Percentiles rank a stretch among this genome's conserved stretches.
Conservation (phyloP, 35 echinoderm and acorn worm genomes). For the Patiria miniata region DNA sequence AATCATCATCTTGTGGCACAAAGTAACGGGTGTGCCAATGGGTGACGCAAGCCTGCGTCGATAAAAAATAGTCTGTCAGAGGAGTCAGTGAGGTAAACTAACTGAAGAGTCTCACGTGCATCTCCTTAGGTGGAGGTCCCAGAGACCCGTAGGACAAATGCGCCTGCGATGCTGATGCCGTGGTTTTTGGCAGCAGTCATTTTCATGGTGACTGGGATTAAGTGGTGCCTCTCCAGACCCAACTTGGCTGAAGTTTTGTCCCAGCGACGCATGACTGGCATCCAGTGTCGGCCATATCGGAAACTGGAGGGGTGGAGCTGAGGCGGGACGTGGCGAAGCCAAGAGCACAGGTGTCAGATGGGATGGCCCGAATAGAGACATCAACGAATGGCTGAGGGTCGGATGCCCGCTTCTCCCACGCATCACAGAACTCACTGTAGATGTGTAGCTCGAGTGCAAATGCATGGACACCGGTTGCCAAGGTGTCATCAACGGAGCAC, state of each 20-base stretch:
- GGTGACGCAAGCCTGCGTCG: slow-evolving; percentile 33
- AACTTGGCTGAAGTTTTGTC: no score
- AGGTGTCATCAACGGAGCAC: not conserved
- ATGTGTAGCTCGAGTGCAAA: slow-evolving; percentile 26
- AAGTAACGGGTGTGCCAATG: slow-evolving; percentile 55
- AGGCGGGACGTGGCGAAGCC: not conserved
- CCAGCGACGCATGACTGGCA: no score
- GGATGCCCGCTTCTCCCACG: slow-evolving; percentile 34
- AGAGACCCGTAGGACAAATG: slow-evolving; percentile 10
- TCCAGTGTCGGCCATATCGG: no score
- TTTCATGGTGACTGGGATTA: no score
- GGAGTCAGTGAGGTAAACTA: no score
- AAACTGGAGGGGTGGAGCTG: not conserved
- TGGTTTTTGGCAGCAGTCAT: no score
- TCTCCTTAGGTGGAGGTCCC: not conserved
- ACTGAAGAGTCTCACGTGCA: no score
- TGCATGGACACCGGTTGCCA: not conserved
- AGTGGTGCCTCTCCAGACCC: no score
- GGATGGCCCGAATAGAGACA: slow-evolving; percentile 16
- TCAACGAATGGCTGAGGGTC: slow-evolving; percentile 21
- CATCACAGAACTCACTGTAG: slow-evolving; percentile 26
- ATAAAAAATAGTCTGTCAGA: no score
- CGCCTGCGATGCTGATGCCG: no score
- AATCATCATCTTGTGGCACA: slow-evolving; percentile 57
- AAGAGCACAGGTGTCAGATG: slow-evolving; percentile 11